Conservation (phyloP, 2,888 invertebrate genomes). For the Ophioninae sp. region DNA sequence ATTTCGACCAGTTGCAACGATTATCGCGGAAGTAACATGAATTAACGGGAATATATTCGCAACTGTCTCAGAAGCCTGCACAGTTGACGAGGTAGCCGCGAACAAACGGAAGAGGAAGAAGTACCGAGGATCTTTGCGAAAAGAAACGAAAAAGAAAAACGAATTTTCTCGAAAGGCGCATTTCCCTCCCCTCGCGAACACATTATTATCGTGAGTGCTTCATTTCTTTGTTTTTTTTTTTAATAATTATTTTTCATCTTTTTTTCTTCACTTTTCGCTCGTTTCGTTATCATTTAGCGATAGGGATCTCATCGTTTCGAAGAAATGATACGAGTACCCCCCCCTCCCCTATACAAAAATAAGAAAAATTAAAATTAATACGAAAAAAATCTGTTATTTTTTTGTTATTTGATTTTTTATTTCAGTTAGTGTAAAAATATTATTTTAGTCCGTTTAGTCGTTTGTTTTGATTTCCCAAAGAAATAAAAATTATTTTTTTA, state of each 20-base stretch:
- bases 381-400: too few species aligned
- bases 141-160: background rate
- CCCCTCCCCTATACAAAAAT: too few species aligned
- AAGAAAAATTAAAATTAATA: too few species aligned
- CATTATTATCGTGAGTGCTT: background rate
- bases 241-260: background rate
- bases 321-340: too few species aligned
- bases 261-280: background rate
- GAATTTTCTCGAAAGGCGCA: slow-evolving; percentile 8
- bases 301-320: background rate
- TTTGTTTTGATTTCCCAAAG: too few species aligned
- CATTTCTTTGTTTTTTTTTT: background rate
- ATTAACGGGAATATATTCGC: background rate
- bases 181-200: background rate
- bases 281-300: background rate
- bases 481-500: too few species aligned
- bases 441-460: too few species aligned
- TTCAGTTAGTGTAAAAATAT: too few species aligned
- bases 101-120: background rate
- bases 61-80: background rate
- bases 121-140: background rate
- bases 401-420: too few species aligned
- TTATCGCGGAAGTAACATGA: background rate
- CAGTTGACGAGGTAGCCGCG: background rate
- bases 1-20: background rate